These are phyloP conservation scores for Halocynthia aurantium DNA, from an alignment of 23 tunicate genomes.

Conservation along the genomic window DNA sequence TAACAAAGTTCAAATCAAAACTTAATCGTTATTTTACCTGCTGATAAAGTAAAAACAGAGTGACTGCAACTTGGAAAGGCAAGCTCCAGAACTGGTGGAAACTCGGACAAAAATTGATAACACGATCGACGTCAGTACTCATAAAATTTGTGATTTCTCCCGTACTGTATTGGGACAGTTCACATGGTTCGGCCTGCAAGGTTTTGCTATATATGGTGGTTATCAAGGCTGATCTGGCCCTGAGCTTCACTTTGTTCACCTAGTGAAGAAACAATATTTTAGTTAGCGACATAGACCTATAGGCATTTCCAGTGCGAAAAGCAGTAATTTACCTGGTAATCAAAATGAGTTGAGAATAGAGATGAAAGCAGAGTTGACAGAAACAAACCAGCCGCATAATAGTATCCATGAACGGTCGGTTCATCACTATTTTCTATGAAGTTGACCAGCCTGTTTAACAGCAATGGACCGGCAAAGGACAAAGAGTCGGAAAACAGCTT, in stretches of 20 bases:
- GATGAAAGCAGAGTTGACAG: constrained; percentile 53
- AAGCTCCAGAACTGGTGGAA: constrained; percentile 98
- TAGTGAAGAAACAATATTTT: constrained; percentile 1
- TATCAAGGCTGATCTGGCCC: constrained; percentile 52
- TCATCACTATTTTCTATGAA: constrained; percentile 61
- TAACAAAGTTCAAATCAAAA: background rate
- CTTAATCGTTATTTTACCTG: constrained; percentile 35
- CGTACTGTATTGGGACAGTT: constrained; percentile 40
- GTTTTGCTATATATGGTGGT: constrained; percentile 59
- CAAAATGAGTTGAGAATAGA: constrained; percentile 74
- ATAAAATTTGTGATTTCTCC: constrained; percentile 97
- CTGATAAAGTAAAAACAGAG: constrained; percentile 56
- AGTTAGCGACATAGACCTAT: background rate
- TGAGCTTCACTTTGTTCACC: constrained; percentile 63
- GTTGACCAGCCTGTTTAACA: constrained; percentile 57
- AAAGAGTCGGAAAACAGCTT: constrained; percentile 54
- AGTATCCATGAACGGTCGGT: constrained; percentile 58
- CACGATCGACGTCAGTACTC: constrained; percentile 91
- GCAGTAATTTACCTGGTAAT: constrained; percentile 68
- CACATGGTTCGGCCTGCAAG: constrained; percentile 42
- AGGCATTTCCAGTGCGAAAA: background rate
- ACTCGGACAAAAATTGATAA: constrained; percentile 77
- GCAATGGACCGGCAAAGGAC: constrained; percentile 81
- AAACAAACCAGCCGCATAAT: constrained; percentile 76
- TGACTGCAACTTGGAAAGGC: constrained; percentile 88